Conservation (phyloP, 2,888 invertebrate genomes). For the Eilema depressum region DNA sequence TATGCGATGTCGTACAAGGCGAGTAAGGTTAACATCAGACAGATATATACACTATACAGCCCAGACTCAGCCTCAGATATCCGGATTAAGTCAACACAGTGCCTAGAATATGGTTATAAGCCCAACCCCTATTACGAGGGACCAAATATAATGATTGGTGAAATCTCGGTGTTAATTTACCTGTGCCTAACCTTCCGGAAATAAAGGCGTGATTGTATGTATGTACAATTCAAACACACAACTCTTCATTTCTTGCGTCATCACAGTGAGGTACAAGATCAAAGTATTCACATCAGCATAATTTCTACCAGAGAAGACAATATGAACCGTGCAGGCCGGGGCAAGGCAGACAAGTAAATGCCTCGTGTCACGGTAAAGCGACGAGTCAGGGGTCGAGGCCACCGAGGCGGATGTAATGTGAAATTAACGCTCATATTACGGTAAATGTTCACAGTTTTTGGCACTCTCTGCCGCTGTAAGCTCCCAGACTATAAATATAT, state of each 20-base stretch:
- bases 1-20: too few species aligned
- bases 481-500: conserved; percentile 8
- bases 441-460: conserved; percentile 58
- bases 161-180: too few species aligned
- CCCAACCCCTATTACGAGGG: too few species aligned
- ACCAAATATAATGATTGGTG: too few species aligned
- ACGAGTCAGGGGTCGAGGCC: conserved; percentile 51
- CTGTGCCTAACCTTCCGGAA: too few species aligned
- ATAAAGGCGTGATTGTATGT: too few species aligned
- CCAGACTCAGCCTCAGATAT: too few species aligned
- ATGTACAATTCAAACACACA: too few species aligned
- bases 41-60: too few species aligned
- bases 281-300: conserved; percentile 9
- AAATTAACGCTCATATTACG: conserved; percentile 63
- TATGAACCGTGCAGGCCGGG: conserved; percentile 1
- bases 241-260: not conserved
- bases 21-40: too few species aligned
- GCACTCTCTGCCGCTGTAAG: conserved; percentile 53
- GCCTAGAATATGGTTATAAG: too few species aligned
- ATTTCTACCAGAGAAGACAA: conserved; percentile 12
- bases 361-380: conserved; percentile 44
- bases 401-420: conserved; percentile 70
- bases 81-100: too few species aligned
- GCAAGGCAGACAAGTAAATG: conserved; percentile 42
- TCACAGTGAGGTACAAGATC: not conserved